These are phyloP conservation scores for Jacana jacana DNA, from an alignment of 2,113 vertebrate genomes.

Conservation along the genomic window DNA sequence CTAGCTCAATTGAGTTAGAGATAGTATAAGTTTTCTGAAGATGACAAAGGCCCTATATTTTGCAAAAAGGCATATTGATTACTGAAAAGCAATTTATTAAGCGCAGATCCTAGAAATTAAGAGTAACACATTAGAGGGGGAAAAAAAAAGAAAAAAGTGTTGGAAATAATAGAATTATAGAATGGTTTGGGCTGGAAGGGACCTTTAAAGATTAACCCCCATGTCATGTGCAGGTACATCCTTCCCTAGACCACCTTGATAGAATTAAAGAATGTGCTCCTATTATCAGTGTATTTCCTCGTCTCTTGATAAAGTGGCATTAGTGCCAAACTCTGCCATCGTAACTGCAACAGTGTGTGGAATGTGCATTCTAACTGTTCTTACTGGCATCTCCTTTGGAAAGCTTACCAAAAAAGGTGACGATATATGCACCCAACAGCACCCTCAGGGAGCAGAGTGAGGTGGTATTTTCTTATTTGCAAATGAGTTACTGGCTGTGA, in stretches of 20 bases:
- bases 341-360: neutral
- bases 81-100: neutral
- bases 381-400: neutral
- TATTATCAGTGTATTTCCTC: neutral
- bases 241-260: neutral
- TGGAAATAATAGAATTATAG: neutral
- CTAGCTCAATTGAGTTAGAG: neutral
- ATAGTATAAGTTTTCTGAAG: neutral
- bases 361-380: neutral
- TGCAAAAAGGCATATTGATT: neutral
- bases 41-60: neutral
- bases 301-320: neutral
- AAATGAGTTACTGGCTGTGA: neutral
- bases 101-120: neutral
- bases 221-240: neutral
- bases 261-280: neutral
- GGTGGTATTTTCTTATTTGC: neutral
- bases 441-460: neutral
- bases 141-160: neutral
- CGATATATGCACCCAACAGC: neutral
- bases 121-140: neutral
- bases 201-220: neutral
- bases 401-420: neutral
- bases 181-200: neutral
- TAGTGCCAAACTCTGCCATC: neutral